A percentile compares a stretch with the other conserved stretches of the same genome.
phyloP scores from a whole-genome alignment of 1,140 invertebrate species.

The Thaumatotibia leucotreta region DNA sequence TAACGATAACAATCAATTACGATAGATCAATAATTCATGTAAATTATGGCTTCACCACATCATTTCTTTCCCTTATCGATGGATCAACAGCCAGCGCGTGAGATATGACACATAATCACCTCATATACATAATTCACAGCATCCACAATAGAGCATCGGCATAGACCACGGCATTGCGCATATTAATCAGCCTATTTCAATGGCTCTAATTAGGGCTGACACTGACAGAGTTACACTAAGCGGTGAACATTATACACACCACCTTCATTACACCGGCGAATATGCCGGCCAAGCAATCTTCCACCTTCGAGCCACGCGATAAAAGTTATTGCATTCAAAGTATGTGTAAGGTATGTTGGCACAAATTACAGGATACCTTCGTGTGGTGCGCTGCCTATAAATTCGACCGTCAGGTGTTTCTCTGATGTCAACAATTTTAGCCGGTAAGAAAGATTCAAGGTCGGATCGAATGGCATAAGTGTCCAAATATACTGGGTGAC shows the following conservation, averaged over 20 bases:
- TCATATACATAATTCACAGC: conserved; percentile 12
- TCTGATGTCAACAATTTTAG: conserved; percentile 9
- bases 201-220: conserved; percentile 66
- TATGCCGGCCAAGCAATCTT: neutral
- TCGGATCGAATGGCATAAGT: neutral
- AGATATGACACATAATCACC: conserved; percentile 12
- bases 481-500: too few species aligned
- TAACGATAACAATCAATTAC: too few species aligned
- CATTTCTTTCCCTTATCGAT: conserved; percentile 11
- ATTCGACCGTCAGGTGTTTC: conserved; percentile 9
- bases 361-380: neutral
- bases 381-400: conserved; percentile 10
- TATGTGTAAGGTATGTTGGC: neutral
- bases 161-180: conserved; percentile 51
- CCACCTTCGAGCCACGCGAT: neutral
- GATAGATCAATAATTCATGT: neutral
- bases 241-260: conserved; percentile 40
- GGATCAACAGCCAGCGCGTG: conserved; percentile 2
- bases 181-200: conserved; percentile 71
- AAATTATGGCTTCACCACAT: neutral
- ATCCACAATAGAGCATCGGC: conserved; percentile 15
- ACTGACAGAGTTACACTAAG: conserved; percentile 62
- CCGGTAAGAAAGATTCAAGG: neutral
- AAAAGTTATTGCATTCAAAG: neutral
- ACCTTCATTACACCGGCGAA: neutral